Evolutionary conservation across 2,797 vertebrate species (phyloP).

Genomic region (Hafferia zeledoni): DNA sequence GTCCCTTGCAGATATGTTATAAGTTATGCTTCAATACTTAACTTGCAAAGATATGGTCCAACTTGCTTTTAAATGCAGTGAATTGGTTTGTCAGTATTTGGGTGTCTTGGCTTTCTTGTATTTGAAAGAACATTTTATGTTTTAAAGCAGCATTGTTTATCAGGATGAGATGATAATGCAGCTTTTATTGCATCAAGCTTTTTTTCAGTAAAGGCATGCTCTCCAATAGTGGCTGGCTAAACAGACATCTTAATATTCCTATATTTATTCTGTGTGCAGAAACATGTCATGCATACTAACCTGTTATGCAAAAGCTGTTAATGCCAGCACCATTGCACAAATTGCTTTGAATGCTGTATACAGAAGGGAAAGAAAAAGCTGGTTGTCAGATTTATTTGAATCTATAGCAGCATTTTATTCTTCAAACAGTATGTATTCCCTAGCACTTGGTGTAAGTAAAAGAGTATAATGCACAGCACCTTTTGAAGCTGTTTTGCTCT

Average conservation of each 20-base stretch:
- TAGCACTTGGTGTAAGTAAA: conserved; percentile 25
- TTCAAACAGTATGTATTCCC: background rate
- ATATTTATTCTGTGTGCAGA: conserved; percentile 32
- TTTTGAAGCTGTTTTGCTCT: conserved; percentile 32
- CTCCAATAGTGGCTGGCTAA: conserved; percentile 38
- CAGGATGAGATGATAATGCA: conserved; percentile 54
- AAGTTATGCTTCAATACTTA: conserved; percentile 14
- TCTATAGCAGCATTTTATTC: conserved; percentile 9
- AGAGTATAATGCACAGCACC: background rate
- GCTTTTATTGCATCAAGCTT: conserved; percentile 4
- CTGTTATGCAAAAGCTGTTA: conserved; percentile 29
- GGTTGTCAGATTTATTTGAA: conserved; percentile 11
- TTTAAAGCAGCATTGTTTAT: conserved; percentile 44
- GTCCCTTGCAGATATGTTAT: background rate
- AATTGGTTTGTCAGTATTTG: background rate
- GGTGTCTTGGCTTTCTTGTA: conserved; percentile 40
- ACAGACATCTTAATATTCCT: background rate
- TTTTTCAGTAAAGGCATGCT: conserved; percentile 59
- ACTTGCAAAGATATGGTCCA: background rate
- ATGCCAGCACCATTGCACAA: conserved; percentile 21
- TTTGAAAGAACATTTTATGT: background rate
- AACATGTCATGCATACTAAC: conserved; percentile 60
- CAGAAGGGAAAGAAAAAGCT: background rate
- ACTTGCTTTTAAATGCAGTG: background rate
- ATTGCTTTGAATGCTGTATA: conserved; percentile 63